Conservation (phyloP, 2,888 invertebrate genomes). For the Ethmia dodecea region DNA sequence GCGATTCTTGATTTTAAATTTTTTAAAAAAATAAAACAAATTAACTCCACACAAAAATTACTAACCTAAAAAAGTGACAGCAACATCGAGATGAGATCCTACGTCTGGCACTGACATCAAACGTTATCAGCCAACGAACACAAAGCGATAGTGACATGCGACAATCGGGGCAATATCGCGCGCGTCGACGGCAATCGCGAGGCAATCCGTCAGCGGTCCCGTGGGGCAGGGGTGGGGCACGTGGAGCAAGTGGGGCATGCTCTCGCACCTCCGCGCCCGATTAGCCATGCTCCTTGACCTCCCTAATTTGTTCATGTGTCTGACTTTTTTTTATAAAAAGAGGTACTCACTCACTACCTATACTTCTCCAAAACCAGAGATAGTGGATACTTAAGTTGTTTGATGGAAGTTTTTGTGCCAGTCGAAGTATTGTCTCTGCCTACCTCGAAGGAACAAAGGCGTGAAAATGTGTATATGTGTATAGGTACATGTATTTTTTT, state of each 20-base stretch:
- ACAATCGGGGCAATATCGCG: slow-evolving; percentile 28
- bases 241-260: slow-evolving; percentile 2
- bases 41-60: no score
- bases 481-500: no score
- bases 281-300: slow-evolving; percentile 27
- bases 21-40: no score
- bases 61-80: not conserved
- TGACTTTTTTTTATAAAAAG: not conserved
- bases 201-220: slow-evolving; percentile 52
- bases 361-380: no score
- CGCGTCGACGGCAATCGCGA: slow-evolving; percentile 50
- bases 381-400: no score
- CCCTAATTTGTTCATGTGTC: slow-evolving; percentile 44
- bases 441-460: no score
- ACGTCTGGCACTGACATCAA: slow-evolving; percentile 14
- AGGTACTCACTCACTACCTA: no score
- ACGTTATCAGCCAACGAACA: slow-evolving; percentile 15
- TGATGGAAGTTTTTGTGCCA: no score
- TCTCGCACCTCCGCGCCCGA: slow-evolving; percentile 1
- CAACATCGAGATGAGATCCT: not conserved
- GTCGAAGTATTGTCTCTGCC: no score
- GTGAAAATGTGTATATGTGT: no score
- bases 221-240: not conserved
- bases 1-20: no score
- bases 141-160: slow-evolving; percentile 36